These are phyloP conservation scores for Heliothis subflexa DNA, from an alignment of 1,140 invertebrate species.

Conservation along the genomic window DNA sequence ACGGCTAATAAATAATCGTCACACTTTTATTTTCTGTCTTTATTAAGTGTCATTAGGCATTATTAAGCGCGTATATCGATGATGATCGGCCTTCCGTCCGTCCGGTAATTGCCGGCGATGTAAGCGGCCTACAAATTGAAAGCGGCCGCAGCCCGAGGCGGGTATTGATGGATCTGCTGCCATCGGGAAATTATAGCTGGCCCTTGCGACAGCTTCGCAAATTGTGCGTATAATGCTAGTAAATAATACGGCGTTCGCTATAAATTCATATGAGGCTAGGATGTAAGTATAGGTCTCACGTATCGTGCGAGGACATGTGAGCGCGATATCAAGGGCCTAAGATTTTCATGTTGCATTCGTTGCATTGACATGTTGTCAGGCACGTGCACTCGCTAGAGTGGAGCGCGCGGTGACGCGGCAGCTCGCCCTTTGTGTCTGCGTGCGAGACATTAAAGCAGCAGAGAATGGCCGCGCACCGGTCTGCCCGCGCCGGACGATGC, in stretches of 20 bases:
- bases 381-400: constrained; percentile 2
- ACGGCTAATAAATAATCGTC: constrained; percentile 75
- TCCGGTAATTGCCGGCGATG: constrained; percentile 81
- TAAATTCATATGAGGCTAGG: constrained; percentile 76
- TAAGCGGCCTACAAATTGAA: constrained; percentile 84
- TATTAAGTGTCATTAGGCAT: constrained; percentile 85
- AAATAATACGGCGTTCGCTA: constrained; percentile 79
- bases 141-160: constrained; percentile 79
- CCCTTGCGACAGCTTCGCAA: constrained; percentile 84
- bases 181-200: constrained; percentile 83
- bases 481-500: constrained; percentile 56
- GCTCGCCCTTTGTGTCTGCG: constrained; percentile 74
- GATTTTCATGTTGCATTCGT: constrained; percentile 31
- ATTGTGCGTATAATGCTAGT: constrained; percentile 85
- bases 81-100: constrained; percentile 83
- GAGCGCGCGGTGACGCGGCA: constrained; percentile 41
- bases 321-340: constrained; percentile 23
- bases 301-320: constrained; percentile 48
- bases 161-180: constrained; percentile 84
- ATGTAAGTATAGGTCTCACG: constrained; percentile 68
- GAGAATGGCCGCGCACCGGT: constrained; percentile 53
- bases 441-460: constrained; percentile 59
- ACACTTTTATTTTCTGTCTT: constrained; percentile 82
- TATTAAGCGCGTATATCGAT: constrained; percentile 83
- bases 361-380: constrained; percentile 19